Base-by-base conservation (phyloP, 2,113 vertebrate genomes). In the Oriolus oriolus region DNA sequence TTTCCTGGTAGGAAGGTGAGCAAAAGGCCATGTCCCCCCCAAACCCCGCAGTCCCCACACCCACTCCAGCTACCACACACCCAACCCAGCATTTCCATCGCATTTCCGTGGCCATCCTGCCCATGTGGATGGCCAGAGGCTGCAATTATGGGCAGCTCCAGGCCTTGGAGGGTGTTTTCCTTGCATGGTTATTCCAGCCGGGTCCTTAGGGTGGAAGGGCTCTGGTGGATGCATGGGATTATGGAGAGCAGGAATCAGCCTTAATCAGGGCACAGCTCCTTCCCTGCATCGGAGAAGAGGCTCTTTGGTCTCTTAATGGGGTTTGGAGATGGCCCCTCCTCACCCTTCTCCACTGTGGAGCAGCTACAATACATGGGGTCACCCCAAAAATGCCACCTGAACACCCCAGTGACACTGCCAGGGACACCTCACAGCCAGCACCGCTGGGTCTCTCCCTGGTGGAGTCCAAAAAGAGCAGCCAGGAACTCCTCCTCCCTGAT, bases 11-110 rank as follows among this genome's bases (percentile, higher is more conserved):
- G 37, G 26, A 49, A 60, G 47, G 47, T 5, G 6, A 59, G 61
- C 53, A 39, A 84, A 50, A 27, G 28, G 31, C 47, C 2, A 0
- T 6, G 3, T 35, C 20, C 1, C 11, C 11, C 11, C 10, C 27
- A n/a, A 0, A 14, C 12, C 11, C 30, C 3, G 0, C 1, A 1
- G 42, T 30, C 22, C 77, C 37, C 15, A 7, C 31, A 11, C 13
- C 23, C 35, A 1, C 15, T n/a, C 27, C 60, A 24, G 8, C 10
- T 42, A 73, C 83, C 7, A 1, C 13, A 2, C 57, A 33, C 41
- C 22, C 23, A 37, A 2, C 27, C 33, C 13, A 9, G 33, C 30
- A 45, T 63, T 63, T 27, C 47, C 52, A 11, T 2, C 0, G 4
- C 64, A 44, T 89, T 85, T 86, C 84, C 53, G 50, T 87, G 24